These are phyloP conservation scores for Capitulum mitella DNA, from an alignment of 2,888 invertebrate species.

Conservation along the genomic window DNA sequence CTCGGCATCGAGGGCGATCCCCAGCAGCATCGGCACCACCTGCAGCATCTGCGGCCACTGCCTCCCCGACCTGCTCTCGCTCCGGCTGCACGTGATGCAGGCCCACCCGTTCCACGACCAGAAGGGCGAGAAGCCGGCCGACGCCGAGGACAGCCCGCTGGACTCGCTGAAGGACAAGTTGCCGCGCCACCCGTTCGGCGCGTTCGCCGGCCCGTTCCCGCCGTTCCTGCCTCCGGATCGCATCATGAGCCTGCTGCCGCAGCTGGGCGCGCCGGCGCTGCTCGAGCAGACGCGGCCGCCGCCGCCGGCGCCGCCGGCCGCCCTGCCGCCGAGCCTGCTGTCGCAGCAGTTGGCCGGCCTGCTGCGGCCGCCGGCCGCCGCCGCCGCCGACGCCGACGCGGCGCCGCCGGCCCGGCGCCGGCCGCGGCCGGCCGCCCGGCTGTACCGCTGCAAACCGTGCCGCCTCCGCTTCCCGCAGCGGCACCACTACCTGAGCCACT, in stretches of 20 bases:
- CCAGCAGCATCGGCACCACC: neutral
- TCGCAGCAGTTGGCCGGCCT: neutral
- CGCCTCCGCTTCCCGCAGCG: conserved; percentile 11
- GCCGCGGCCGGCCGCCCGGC: neutral
- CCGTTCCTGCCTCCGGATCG: neutral
- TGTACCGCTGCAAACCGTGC: conserved; percentile 13
- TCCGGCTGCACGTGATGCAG: conserved; percentile 7
- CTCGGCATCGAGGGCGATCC: neutral
- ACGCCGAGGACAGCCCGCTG: neutral
- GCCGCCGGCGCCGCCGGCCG: neutral
- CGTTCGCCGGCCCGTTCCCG: neutral
- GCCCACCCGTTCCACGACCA: conserved; percentile 4
- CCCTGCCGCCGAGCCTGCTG: neutral
- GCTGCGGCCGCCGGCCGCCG: neutral
- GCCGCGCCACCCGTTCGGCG: neutral
- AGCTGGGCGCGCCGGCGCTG: neutral
- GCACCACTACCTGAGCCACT: conserved; percentile 3
- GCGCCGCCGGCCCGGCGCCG: neutral
- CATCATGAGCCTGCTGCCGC: neutral
- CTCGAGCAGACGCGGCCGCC: neutral
- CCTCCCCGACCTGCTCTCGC: conserved; percentile 6
- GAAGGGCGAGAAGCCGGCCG: neutral
- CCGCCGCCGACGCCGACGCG: neutral
- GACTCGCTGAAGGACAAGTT: neutral
- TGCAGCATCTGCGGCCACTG: neutral